Evolutionary conservation across 2,797 vertebrate species (phyloP).

Genomic region (Gephyroberyx darwinii): DNA sequence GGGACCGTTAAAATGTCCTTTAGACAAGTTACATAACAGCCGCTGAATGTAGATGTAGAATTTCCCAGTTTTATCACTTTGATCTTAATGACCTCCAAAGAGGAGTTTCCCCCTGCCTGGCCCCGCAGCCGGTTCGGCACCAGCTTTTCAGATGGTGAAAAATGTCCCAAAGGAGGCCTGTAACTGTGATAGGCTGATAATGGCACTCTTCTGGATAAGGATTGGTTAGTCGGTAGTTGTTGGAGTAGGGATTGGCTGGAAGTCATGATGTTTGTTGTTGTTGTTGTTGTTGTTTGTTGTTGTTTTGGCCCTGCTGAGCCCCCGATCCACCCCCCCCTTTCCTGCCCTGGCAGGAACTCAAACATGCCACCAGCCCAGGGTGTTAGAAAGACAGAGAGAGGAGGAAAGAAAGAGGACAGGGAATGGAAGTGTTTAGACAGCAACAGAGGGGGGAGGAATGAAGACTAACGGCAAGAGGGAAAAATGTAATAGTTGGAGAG

Average conservation of each 20-base stretch:
- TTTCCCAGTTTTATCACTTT: constrained; percentile 44
- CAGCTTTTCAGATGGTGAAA: constrained; percentile 27
- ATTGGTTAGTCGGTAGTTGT: constrained; percentile 42
- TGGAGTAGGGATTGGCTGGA: constrained; percentile 53
- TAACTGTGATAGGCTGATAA: constrained; percentile 46
- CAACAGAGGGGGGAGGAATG: background rate
- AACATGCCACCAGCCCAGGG: background rate
- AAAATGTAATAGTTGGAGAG: background rate
- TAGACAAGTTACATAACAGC: constrained; percentile 20
- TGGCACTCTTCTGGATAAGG: constrained; percentile 18
- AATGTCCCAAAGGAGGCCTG: constrained; percentile 30
- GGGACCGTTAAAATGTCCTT: constrained; percentile 6
- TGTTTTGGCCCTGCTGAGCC: constrained; percentile 54
- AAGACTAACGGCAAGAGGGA: constrained; percentile 24
- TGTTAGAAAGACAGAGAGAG: constrained; percentile 18
- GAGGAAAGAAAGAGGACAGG: background rate
- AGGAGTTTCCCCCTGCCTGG: constrained; percentile 7
- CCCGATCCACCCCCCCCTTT: constrained; percentile 14
- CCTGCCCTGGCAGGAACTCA: constrained; percentile 25
- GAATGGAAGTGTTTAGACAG: constrained; percentile 2
- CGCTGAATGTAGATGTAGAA: constrained; percentile 37
- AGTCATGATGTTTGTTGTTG: constrained; percentile 65
- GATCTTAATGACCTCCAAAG: constrained; percentile 58
- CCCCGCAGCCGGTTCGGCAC: constrained; percentile 22
- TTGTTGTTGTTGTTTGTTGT: constrained; percentile 64